Conservation (phyloP, 2,113 vertebrate species). For the Anser brachyrhynchus region DNA sequence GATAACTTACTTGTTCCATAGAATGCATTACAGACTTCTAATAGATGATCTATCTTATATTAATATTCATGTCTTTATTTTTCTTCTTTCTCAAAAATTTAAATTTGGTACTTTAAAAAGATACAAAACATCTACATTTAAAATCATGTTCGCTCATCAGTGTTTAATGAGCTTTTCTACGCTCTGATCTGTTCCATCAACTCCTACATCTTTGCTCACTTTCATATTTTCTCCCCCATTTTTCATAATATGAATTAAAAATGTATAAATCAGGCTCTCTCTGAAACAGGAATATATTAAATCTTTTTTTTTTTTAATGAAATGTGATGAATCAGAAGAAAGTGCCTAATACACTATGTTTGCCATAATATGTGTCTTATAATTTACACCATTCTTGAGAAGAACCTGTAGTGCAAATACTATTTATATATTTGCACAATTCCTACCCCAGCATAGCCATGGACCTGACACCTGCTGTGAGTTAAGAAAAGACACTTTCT, state of each 20-base stretch:
- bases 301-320: neutral
- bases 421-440: neutral
- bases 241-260: slow-evolving; percentile 24
- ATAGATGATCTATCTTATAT: neutral
- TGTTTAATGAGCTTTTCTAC: neutral
- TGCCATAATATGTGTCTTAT: neutral
- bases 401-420: neutral
- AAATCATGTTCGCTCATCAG: neutral
- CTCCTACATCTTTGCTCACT: neutral
- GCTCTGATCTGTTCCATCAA: neutral
- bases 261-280: neutral
- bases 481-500: neutral
- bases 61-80: neutral
- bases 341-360: neutral
- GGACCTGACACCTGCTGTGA: neutral
- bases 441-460: neutral
- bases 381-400: neutral
- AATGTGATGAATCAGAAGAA: neutral
- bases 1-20: neutral
- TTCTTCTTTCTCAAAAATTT: neutral
- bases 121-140: neutral
- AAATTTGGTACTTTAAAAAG: neutral
- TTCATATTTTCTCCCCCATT: neutral
- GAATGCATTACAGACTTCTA: neutral
- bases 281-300: neutral